A percentile compares a stretch with the other conserved stretches of the same genome.
Conservation (phyloP, 2,888 invertebrate genomes). For the Dynastes hyllus region DNA sequence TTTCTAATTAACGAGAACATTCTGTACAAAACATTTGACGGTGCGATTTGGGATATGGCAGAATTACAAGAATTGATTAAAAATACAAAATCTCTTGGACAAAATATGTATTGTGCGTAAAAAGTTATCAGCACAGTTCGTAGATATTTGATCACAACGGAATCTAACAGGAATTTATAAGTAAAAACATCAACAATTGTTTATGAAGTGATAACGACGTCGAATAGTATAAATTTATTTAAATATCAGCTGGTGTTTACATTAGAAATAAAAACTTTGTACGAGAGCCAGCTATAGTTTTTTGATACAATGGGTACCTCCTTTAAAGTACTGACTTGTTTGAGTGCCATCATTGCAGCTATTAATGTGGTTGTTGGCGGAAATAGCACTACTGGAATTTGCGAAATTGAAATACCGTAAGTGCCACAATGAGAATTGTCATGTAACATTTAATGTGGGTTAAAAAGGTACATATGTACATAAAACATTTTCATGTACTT, state of each 20-base stretch:
- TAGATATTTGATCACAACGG: not conserved
- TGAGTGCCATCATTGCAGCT: not conserved
- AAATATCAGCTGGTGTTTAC: not conserved
- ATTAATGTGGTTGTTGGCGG: not conserved
- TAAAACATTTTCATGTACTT: no score
- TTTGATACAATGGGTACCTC: not conserved
- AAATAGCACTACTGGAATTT: conserved; percentile 70
- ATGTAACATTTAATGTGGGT: no score
- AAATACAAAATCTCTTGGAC: no score
- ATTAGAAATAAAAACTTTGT: not conserved
- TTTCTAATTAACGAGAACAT: no score
- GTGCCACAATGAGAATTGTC: conserved; percentile 63
- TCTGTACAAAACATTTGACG: no score
- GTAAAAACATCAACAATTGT: not conserved
- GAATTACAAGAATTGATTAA: no score
- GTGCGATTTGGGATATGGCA: no score
- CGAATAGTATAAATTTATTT: not conserved
- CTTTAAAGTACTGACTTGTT: not conserved
- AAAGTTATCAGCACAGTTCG: no score
- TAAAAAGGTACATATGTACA: no score
- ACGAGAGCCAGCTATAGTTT: not conserved
- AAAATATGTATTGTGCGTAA: no score
- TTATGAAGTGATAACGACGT: not conserved
- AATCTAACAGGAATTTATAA: not conserved
- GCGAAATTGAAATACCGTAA: conserved; percentile 80